Evolutionary conservation across 1,140 invertebrate species (phyloP).

Genomic region (Brachionus sp.): DNA sequence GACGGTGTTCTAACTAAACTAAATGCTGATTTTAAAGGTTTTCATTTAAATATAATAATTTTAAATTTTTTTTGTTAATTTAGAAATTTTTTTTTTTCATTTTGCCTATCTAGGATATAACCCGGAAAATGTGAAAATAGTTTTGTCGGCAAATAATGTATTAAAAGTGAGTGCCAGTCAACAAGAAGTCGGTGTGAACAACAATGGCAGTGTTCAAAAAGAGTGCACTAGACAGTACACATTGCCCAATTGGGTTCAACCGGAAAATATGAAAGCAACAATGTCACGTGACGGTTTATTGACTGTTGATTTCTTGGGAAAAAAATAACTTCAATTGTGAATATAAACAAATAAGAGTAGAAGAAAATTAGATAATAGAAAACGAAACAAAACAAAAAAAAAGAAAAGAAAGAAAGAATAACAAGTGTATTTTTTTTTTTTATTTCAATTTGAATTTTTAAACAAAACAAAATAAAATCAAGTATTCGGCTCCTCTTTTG

Average conservation of each 20-base stretch:
- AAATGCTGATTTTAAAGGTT: slow-evolving; percentile 24
- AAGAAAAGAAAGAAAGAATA: not conserved
- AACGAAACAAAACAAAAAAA: too few species aligned
- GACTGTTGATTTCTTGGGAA: slow-evolving; percentile 31
- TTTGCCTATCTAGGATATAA: not conserved
- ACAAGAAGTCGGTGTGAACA: not conserved
- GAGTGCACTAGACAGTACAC: slow-evolving; percentile 20
- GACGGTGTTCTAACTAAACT: not conserved
- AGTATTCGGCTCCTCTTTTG: not conserved
- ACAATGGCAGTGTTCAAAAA: not conserved
- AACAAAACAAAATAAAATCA: too few species aligned
- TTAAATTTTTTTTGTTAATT: not conserved
- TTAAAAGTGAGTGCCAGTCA: slow-evolving; percentile 13
- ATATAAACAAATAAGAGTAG: not conserved
- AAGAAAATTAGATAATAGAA: too few species aligned
- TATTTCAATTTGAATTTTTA: too few species aligned
- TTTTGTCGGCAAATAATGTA: slow-evolving; percentile 30
- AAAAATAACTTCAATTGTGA: not conserved
- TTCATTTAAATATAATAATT: too few species aligned
- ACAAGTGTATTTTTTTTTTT: not conserved
- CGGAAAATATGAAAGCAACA: slow-evolving; percentile 39
- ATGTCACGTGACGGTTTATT: slow-evolving; percentile 34
- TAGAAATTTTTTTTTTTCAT: not conserved
- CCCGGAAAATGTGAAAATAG: slow-evolving; percentile 37
- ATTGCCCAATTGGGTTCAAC: slow-evolving; percentile 17